Evolutionary conservation across 2,113 vertebrate species (phyloP).

Genomic region (Sprattus sprattus): DNA sequence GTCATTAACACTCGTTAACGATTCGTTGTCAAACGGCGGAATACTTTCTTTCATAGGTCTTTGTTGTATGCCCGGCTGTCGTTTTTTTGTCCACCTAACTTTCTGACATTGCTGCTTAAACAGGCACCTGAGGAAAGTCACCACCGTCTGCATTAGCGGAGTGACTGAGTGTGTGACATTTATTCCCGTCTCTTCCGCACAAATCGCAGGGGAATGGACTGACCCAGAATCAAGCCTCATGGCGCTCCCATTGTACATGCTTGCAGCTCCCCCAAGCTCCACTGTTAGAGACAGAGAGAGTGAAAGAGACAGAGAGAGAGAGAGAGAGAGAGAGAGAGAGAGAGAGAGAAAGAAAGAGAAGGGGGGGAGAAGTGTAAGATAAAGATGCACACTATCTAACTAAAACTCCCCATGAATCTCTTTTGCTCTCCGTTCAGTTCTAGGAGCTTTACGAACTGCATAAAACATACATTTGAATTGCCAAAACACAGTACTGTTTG

Average conservation of each 20-base stretch:
- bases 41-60: background rate
- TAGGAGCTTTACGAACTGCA: background rate
- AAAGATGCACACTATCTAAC: conserved; percentile 60
- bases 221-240: conserved; percentile 76
- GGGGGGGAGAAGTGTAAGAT: conserved; percentile 38
- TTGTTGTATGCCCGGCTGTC: background rate
- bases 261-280: conserved; percentile 70
- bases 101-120: conserved; percentile 31
- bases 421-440: conserved; percentile 48
- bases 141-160: conserved; percentile 63
- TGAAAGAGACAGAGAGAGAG: conserved; percentile 36
- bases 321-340: conserved; percentile 40
- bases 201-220: conserved; percentile 72
- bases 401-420: conserved; percentile 50
- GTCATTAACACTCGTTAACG: background rate
- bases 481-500: background rate
- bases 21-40: too few relatives aligned
- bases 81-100: background rate
- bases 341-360: conserved; percentile 21
- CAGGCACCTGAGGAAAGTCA: conserved; percentile 38
- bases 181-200: conserved; percentile 71
- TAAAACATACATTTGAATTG: background rate
- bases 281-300: conserved; percentile 61
- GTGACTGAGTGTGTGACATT: conserved; percentile 63
- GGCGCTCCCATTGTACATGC: conserved; percentile 67